Percentiles rank a stretch among this genome's conserved stretches.
phyloP scores from a whole-genome alignment of 1,140 invertebrate genomes.

The Yoshiicerus persimilis region DNA sequence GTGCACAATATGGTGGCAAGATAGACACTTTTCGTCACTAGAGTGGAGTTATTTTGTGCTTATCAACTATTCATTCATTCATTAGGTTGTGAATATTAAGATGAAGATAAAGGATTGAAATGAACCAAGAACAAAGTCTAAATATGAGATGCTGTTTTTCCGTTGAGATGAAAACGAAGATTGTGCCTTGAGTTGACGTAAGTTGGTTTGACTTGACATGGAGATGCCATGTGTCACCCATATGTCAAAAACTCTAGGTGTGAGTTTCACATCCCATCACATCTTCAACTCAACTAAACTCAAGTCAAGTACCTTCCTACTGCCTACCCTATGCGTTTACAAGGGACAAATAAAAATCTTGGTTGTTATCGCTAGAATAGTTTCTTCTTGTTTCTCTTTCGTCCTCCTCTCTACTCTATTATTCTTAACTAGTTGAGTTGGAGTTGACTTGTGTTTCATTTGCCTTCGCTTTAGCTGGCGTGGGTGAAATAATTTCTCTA shows the following conservation, averaged over 20 bases:
- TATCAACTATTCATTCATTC: not conserved
- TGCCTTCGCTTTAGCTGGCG: not conserved
- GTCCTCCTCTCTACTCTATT: not conserved
- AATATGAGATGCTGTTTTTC: constrained; percentile 2
- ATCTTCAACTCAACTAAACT: not conserved
- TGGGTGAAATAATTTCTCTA: constrained; percentile 11
- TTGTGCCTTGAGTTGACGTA: not conserved
- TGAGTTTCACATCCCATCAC: constrained; percentile 26
- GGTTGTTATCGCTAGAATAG: not conserved
- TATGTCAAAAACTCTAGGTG: constrained; percentile 36
- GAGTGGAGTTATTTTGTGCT: not conserved
- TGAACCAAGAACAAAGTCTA: not conserved
- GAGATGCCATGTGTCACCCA: constrained; percentile 31
- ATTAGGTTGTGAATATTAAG: constrained; percentile 12
- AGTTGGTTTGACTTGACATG: not conserved
- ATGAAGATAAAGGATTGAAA: constrained; percentile 10
- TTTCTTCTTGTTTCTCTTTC: not conserved
- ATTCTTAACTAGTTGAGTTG: not conserved
- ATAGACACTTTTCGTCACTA: not conserved
- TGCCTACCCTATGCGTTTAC: not conserved
- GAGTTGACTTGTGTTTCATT: not conserved
- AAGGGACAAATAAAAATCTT: not conserved
- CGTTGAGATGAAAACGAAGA: constrained; percentile 14
- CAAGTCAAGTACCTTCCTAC: not conserved
- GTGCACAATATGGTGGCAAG: not conserved